Evolutionary conservation across 92 coral and sea anemone genomes (phyloP), one percentile per base, ranked within the genome.

Genomic region (Epizoanthus scotinus): DNA sequence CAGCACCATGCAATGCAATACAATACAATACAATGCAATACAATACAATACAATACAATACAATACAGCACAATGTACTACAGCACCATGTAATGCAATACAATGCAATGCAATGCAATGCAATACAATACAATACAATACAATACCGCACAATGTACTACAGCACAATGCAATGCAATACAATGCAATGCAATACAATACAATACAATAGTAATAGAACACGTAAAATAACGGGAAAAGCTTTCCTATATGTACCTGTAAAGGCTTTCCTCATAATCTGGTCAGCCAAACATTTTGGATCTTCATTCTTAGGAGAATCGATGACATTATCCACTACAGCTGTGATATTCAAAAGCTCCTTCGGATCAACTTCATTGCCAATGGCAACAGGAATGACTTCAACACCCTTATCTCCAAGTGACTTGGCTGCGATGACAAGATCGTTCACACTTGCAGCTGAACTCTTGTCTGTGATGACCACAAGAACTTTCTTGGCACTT

Each of bases 331-430:
- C 58, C 67, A n/a, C 21, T 53, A 75, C 75, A 8, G 77, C 92
- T 8, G 91, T 84, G 38, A 79, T 71, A 31, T 87, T 82, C 65
- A 73, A 86, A 29, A 90, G 75, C 53, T 92, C 97, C 29, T 71
- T 73, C n/a, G 57, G 54, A 26, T 92, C 92, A 12, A 89, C 94
- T 29, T 83, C 84, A 36, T 89, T 68, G 17, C 98, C 98, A 77
- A 90, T 52, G 25, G 94, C 95, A 67, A 95, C 93, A 9, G 98
- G 88, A 62, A 95, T 90, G 22, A 95, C 94, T 58, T 92, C 82
- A 63, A 95, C 77, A 9, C 91, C 89, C 38, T 87, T 84, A 63
- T 73, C 82, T 21, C 90, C 92, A 70, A 95, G 52, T 0, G 82
- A 78, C 65, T 62, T 60, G 5, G 86, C 92, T 64, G 89, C 84